Percentiles rank a stretch among this genome's conserved stretches.
phyloP scores from a whole-genome alignment of 2,888 invertebrate species.

The Trilocha varians region DNA sequence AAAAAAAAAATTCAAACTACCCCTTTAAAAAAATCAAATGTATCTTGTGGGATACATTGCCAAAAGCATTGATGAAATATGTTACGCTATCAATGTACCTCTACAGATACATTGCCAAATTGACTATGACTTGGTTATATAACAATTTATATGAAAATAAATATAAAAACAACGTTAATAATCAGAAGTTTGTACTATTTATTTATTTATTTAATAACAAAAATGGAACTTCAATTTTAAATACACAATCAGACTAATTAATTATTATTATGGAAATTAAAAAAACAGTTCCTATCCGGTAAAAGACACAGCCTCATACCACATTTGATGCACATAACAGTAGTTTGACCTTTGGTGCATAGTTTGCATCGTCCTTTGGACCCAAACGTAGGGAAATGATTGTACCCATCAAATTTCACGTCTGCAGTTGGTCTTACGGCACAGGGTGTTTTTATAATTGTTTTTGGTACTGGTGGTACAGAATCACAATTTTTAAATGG shows the following conservation, averaged over 20 bases:
- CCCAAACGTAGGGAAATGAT: slow-evolving; percentile 2
- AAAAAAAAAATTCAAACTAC: no score
- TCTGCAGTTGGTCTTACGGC: slow-evolving; percentile 11
- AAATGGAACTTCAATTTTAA: no score
- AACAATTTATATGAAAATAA: no score
- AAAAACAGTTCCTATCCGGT: no score
- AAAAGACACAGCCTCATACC: no score
- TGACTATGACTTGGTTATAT: slow-evolving; percentile 8
- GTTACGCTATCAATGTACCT: slow-evolving; percentile 8
- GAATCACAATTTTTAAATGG: slow-evolving; percentile 10
- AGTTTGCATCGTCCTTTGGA: background rate
- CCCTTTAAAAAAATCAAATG: slow-evolving; percentile 7
- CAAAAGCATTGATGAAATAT: slow-evolving; percentile 6
- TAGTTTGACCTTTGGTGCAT: background rate
- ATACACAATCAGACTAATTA: no score
- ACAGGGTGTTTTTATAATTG: slow-evolving; percentile 11
- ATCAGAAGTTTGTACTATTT: no score
- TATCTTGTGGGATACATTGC: slow-evolving; percentile 10
- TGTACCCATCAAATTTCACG: slow-evolving; percentile 12
- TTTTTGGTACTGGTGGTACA: slow-evolving; percentile 9
- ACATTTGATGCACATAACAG: slow-evolving; percentile 1
- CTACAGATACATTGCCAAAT: slow-evolving; percentile 9
- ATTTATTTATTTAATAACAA: no score
- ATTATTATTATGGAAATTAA: no score
- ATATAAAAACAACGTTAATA: no score